Evolutionary conservation across 2,797 vertebrate species (phyloP).

Genomic region (Distichodus sexfasciatus): DNA sequence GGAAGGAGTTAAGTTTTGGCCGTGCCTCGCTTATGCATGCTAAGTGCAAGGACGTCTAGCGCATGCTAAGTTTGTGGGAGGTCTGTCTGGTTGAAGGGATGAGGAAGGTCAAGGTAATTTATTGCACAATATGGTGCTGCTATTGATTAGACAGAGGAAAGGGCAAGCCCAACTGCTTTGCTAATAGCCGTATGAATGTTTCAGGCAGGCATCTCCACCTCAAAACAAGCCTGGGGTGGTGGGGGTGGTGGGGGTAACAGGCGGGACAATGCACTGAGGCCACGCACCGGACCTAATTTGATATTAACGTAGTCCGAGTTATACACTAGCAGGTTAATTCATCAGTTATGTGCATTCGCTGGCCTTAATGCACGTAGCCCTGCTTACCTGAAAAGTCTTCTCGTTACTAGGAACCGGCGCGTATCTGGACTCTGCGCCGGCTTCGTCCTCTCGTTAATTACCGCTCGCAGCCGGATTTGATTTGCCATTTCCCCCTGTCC

Average conservation of each 20-base stretch:
- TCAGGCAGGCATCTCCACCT: constrained; percentile 42
- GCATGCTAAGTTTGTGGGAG: constrained; percentile 43
- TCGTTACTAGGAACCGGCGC: not conserved
- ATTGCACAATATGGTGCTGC: constrained; percentile 54
- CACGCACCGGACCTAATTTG: constrained; percentile 6
- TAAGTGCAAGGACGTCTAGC: constrained; percentile 13
- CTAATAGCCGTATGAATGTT: constrained; percentile 55
- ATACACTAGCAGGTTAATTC: not conserved
- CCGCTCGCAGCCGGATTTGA: constrained; percentile 41
- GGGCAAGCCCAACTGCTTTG: constrained; percentile 52
- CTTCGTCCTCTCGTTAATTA: constrained; percentile 37
- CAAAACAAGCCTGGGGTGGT: constrained; percentile 22
- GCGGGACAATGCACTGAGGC: not conserved
- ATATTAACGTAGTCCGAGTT: not conserved
- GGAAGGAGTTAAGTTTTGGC: constrained; percentile 46
- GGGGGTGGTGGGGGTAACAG: too few relatives aligned
- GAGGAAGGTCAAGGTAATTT: constrained; percentile 55
- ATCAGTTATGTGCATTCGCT: not conserved
- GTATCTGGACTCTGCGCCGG: not conserved
- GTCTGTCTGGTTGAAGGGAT: constrained; percentile 37
- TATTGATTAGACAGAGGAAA: constrained; percentile 52
- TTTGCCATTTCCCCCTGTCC: constrained; percentile 47
- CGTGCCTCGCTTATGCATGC: constrained; percentile 10
- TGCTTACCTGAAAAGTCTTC: not conserved
- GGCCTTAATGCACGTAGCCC: not conserved